Evolutionary conservation across 2,797 vertebrate species (phyloP).

Genomic region (Sciaenops ocellatus): DNA sequence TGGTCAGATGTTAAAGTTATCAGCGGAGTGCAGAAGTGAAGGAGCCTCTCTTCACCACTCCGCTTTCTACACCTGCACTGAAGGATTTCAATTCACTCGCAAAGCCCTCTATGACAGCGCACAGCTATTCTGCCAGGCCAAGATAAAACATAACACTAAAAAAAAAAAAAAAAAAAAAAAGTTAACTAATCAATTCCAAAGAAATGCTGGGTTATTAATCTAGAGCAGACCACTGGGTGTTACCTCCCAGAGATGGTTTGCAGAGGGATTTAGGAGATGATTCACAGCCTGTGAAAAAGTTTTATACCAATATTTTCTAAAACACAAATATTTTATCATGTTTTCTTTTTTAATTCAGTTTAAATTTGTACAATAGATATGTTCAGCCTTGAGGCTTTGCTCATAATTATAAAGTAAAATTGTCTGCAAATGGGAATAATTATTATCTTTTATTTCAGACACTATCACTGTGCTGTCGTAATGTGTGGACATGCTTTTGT

Average conservation of each 20-base stretch:
- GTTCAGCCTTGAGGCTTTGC: constrained; percentile 24
- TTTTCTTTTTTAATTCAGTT: constrained; percentile 40
- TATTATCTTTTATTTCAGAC: neutral
- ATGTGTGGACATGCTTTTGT: neutral
- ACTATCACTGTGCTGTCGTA: neutral
- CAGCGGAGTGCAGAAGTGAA: constrained; percentile 81
- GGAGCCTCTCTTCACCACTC: constrained; percentile 67
- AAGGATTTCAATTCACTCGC: constrained; percentile 76
- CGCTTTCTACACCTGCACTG: constrained; percentile 70
- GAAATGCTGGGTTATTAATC: constrained; percentile 76
- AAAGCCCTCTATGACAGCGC: constrained; percentile 61
- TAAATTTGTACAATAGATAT: constrained; percentile 19
- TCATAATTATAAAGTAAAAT: constrained; percentile 41
- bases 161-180: constrained; percentile 40
- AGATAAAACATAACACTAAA: constrained; percentile 81
- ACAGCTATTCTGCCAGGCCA: constrained; percentile 72
- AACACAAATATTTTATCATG: constrained; percentile 38
- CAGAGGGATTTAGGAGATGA: constrained; percentile 55
- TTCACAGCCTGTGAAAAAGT: constrained; percentile 47
- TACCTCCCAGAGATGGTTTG: constrained; percentile 59
- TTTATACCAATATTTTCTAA: constrained; percentile 28
- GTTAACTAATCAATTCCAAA: constrained; percentile 77
- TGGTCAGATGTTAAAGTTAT: constrained; percentile 84
- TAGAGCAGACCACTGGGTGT: constrained; percentile 50
- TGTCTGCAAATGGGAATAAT: constrained; percentile 18